These are phyloP conservation scores for Ellobium chinense DNA, from an alignment of 2,888 invertebrate genomes.

Conservation along the genomic window DNA sequence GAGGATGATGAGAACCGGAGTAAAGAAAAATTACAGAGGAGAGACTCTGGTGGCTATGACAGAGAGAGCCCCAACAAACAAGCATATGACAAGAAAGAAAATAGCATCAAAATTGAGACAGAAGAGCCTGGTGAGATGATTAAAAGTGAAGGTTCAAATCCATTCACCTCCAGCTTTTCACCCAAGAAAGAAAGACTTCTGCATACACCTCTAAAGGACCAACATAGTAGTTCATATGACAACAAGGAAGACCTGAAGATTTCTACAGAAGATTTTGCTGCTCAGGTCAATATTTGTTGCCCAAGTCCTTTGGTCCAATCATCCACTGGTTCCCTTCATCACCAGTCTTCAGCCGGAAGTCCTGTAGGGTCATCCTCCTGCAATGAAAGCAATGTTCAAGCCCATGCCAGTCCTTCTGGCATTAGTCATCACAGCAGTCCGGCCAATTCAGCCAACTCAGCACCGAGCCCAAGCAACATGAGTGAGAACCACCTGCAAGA, in stretches of 20 bases:
- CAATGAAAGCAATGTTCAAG: slow-evolving; percentile 18
- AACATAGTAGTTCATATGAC: background rate
- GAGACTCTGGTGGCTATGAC: background rate
- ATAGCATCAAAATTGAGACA: slow-evolving; percentile 8
- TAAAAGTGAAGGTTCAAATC: slow-evolving; percentile 9
- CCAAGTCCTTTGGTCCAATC: slow-evolving; percentile 40
- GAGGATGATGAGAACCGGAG: background rate
- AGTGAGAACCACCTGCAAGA: slow-evolving; percentile 51
- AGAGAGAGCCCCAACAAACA: background rate
- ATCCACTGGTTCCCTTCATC: slow-evolving; percentile 5
- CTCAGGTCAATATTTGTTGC: slow-evolving; percentile 67
- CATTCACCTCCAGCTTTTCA: slow-evolving; percentile 25
- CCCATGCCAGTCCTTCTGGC: slow-evolving; percentile 41
- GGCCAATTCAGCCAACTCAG: slow-evolving; percentile 14
- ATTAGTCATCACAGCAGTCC: slow-evolving; percentile 37
- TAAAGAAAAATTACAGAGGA: background rate
- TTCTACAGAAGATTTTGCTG: slow-evolving; percentile 48
- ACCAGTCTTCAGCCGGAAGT: slow-evolving; percentile 4
- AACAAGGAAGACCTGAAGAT: slow-evolving; percentile 30
- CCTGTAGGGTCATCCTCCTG: slow-evolving; percentile 38
- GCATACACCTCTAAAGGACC: background rate
- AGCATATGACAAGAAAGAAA: background rate
- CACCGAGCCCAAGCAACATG: slow-evolving; percentile 18
- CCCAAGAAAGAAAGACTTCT: slow-evolving; percentile 15
- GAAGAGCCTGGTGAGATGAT: slow-evolving; percentile 37